Percentiles rank a stretch among this genome's conserved stretches.
phyloP scores from a whole-genome alignment of 2,888 invertebrate genomes.

The Baronia brevicornis region DNA sequence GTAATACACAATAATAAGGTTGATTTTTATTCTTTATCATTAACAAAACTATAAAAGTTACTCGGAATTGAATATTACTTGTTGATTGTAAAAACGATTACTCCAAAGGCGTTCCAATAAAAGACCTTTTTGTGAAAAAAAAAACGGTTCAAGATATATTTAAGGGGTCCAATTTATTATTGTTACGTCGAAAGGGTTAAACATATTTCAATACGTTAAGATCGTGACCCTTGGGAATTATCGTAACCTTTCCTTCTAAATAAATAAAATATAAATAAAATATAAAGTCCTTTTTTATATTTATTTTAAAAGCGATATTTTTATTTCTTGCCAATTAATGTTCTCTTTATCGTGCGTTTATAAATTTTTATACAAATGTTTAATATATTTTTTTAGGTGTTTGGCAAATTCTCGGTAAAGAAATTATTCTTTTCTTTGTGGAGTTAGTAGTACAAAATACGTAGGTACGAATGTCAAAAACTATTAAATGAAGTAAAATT shows the following conservation, averaged over 20 bases:
- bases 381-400: too few species aligned
- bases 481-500: too few species aligned
- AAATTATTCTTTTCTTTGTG: too few species aligned
- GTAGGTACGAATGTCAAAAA: too few species aligned
- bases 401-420: too few species aligned
- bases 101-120: background rate
- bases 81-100: too few species aligned
- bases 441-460: too few species aligned
- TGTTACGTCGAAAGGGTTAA: slow-evolving; percentile 12
- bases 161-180: slow-evolving; percentile 10
- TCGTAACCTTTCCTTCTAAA: slow-evolving; percentile 18
- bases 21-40: too few species aligned
- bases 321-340: slow-evolving; percentile 6
- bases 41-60: too few species aligned
- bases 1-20: too few species aligned
- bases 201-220: slow-evolving; percentile 13
- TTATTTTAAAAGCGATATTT: slow-evolving; percentile 6
- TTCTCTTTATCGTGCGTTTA: background rate
- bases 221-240: slow-evolving; percentile 18
- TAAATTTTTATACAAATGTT: too few species aligned
- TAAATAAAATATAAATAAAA: slow-evolving; percentile 9
- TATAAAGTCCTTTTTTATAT: slow-evolving; percentile 2
- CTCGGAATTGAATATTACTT: too few species aligned
- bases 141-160: slow-evolving; percentile 9
- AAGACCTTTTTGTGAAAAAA: slow-evolving; percentile 9